Conservation (phyloP, 2,888 invertebrate species). For the Sinhomidia bicolor region DNA sequence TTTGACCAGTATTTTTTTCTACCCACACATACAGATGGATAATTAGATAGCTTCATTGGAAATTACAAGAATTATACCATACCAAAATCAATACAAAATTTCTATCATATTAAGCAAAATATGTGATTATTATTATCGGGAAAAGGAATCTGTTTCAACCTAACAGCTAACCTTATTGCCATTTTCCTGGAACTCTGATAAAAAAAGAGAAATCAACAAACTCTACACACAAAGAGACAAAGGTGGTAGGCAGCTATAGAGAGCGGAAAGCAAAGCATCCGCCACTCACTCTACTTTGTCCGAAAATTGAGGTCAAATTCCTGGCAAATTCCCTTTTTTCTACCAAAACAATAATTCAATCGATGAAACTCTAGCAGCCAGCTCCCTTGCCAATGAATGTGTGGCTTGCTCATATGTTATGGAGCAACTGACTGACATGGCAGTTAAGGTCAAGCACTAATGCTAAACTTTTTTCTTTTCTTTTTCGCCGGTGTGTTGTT, state of each 20-base stretch:
- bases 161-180: background rate
- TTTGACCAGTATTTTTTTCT: too few relatives aligned
- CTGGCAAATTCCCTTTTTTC: constrained; percentile 24
- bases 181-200: background rate
- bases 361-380: constrained; percentile 19
- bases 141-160: background rate
- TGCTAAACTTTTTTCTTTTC: background rate
- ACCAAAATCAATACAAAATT: too few relatives aligned
- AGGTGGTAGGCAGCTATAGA: background rate
- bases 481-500: background rate
- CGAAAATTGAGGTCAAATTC: constrained; percentile 44
- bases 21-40: too few relatives aligned
- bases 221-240: background rate
- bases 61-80: too few relatives aligned
- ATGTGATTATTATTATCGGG: too few relatives aligned
- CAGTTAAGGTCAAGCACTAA: constrained; percentile 51
- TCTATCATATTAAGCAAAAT: too few relatives aligned
- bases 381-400: constrained; percentile 6
- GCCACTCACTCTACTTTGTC: constrained; percentile 29
- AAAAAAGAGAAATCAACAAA: background rate
- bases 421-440: constrained; percentile 37
- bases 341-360: constrained; percentile 36
- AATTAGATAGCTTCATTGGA: too few relatives aligned
- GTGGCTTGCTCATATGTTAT: background rate
- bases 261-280: background rate